Conservation (phyloP, 2,113 vertebrate species). For the Nettapus auritus region DNA sequence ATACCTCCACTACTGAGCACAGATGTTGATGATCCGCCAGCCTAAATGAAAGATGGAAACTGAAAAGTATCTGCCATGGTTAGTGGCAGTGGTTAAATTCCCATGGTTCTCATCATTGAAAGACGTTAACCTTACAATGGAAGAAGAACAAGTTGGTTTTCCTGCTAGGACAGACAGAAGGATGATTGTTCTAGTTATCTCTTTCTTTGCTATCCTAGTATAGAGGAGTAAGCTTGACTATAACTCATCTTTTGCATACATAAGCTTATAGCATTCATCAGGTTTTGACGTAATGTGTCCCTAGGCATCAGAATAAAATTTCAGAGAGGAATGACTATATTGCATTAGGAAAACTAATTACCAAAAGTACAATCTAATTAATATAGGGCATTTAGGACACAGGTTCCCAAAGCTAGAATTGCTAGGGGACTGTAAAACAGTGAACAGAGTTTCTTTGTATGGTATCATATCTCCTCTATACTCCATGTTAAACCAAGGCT, state of each 20-base stretch:
- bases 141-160: neutral
- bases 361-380: slow-evolving; percentile 59
- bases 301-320: slow-evolving; percentile 12
- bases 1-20: neutral
- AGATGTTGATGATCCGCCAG: neutral
- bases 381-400: slow-evolving; percentile 17
- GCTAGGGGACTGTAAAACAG: neutral
- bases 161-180: neutral
- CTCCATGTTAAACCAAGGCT: neutral
- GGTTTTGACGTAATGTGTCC: slow-evolving; percentile 10
- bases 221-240: neutral
- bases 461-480: neutral
- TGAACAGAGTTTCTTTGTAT: neutral
- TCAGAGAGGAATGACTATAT: slow-evolving; percentile 1
- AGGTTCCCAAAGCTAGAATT: slow-evolving; percentile 23
- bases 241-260: neutral
- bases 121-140: neutral
- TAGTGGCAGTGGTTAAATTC: neutral
- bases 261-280: neutral
- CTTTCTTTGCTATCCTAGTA: neutral
- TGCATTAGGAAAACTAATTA: slow-evolving; percentile 67
- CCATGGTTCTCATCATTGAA: neutral
- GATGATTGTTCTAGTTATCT: neutral
- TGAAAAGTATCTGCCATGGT: neutral
- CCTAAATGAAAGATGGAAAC: neutral